Percentiles rank a stretch among this genome's conserved stretches.
Evolutionary conservation across 2,888 invertebrate species (phyloP).

Genomic region (Dicyrtomina minuta): DNA sequence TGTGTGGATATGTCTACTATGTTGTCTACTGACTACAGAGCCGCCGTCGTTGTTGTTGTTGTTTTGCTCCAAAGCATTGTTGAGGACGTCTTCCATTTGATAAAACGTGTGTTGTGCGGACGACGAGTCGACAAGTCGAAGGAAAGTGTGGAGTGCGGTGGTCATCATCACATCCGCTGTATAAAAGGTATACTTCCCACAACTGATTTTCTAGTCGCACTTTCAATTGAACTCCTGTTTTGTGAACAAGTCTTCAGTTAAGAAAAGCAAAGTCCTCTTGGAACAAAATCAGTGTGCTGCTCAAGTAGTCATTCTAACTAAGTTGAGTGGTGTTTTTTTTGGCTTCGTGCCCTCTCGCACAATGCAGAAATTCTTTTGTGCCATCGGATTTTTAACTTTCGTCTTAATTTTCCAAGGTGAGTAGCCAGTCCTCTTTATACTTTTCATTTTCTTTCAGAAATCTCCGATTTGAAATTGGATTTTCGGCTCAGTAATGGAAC

Average conservation of each 20-base stretch:
- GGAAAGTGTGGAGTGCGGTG: background rate
- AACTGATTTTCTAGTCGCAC: slow-evolving; percentile 23
- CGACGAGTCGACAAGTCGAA: background rate
- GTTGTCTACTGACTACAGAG: too few relatives aligned
- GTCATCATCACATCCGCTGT: slow-evolving; percentile 25
- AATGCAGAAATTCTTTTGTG: slow-evolving; percentile 43
- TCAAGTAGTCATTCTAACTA: slow-evolving; percentile 25
- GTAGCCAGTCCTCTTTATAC: too few relatives aligned
- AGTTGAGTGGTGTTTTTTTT: slow-evolving; percentile 25
- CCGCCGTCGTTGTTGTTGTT: too few relatives aligned
- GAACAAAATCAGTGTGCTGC: slow-evolving; percentile 14
- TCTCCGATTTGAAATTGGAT: too few relatives aligned
- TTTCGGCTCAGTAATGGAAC: too few relatives aligned
- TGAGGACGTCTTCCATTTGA: too few relatives aligned
- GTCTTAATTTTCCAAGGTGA: slow-evolving; percentile 43
- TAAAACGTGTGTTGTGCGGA: background rate
- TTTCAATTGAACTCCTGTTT: slow-evolving; percentile 21
- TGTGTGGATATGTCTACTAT: too few relatives aligned
- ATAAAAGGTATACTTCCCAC: slow-evolving; percentile 30
- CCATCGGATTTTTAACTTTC: slow-evolving; percentile 43
- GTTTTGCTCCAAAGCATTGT: background rate
- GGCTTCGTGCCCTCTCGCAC: slow-evolving; percentile 28
- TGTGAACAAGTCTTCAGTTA: background rate
- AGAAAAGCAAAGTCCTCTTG: background rate
- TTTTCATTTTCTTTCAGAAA: too few relatives aligned